phyloP scores from a whole-genome alignment of 2,797 vertebrate genomes.

The Chloroceryle inda region DNA sequence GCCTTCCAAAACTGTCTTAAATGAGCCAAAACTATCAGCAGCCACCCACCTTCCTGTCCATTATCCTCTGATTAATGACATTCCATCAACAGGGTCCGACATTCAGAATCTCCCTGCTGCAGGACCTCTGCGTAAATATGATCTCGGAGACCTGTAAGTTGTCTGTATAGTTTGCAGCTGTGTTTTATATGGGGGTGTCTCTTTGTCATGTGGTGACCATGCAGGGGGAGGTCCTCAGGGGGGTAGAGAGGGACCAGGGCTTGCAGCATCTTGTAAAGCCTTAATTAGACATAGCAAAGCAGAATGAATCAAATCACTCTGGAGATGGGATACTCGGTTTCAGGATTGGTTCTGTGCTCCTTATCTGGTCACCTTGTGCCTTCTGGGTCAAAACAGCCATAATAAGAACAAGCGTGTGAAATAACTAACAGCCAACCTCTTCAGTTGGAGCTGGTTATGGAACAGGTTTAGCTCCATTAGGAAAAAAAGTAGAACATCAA shows the following conservation, averaged over 20 bases:
- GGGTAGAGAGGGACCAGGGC: neutral
- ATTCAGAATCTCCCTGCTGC: constrained; percentile 53
- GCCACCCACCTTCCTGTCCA: constrained; percentile 82
- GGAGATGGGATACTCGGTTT: neutral
- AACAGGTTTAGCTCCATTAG: neutral
- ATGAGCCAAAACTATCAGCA: constrained; percentile 86
- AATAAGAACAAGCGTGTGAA: neutral
- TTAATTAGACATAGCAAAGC: neutral
- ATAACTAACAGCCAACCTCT: neutral
- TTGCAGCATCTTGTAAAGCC: neutral
- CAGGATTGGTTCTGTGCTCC: neutral
- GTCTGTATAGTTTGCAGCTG: constrained; percentile 50
- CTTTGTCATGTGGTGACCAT: neutral
- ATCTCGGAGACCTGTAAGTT: constrained; percentile 55
- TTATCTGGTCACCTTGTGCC: neutral
- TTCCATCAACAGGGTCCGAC: constrained; percentile 44
- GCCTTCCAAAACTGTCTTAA: constrained; percentile 77
- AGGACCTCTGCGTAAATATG: constrained; percentile 44
- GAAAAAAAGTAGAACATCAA: neutral
- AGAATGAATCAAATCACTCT: neutral
- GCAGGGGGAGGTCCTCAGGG: neutral
- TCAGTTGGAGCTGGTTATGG: neutral
- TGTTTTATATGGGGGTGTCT: neutral
- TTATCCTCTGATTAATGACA: constrained; percentile 76
- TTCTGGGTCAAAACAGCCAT: neutral